Base-by-base conservation (phyloP, 2,113 vertebrate genomes). In the Anseranas semipalmata region DNA sequence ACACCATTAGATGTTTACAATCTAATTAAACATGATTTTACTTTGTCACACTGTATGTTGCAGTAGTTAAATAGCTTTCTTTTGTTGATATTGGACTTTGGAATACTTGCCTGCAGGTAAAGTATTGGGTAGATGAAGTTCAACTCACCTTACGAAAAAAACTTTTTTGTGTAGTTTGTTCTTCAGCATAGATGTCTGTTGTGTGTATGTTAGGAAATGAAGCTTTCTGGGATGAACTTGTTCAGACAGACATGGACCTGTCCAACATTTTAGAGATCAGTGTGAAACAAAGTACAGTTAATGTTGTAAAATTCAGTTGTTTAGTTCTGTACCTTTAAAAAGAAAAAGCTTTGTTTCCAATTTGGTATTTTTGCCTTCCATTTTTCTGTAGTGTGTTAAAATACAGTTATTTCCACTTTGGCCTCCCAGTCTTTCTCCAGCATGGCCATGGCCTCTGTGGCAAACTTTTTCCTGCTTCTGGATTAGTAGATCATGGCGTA, bases 1-100 rank as follows among this genome's bases (percentile, higher is more conserved):
- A 79, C 6, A 8, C 14, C 20, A 2, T 27, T 81, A 30, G 43
- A 88, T 60, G 20, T n/a, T 87, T 56, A 79, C 91, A 82, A 37
- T 16, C 10, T 58, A 78, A 16, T 73, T 76, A 62, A 91, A 35
- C 7, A 6, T 43, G 8, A 32, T 83, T 76, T 85, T 30, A 30
- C 17, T 88, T 82, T 35, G 45, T 70, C 59, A 4, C 37, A 21
- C 21, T 76, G n/a, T 19, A 14, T 85, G 7, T 48, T 96, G 62
- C 4, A 16, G 63, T 79, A 78, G 77, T 75, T 82, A 91, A 94
- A 59, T 55, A 73, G 59, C 48, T 83, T 93, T 87, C 58, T 75
- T 30, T 33, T 65, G 35, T 62, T 93, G 28, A 7, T 87, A 21
- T 27, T 94, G 90, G 22, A 94, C 55, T 93, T 86, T 45, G 82